A percentile compares a stretch with the other conserved stretches of the same genome.
Evolutionary conservation across 30 jellyfish, hydroid and myxozoan genomes (phyloP).

Genomic region (Aurelia aurita): DNA sequence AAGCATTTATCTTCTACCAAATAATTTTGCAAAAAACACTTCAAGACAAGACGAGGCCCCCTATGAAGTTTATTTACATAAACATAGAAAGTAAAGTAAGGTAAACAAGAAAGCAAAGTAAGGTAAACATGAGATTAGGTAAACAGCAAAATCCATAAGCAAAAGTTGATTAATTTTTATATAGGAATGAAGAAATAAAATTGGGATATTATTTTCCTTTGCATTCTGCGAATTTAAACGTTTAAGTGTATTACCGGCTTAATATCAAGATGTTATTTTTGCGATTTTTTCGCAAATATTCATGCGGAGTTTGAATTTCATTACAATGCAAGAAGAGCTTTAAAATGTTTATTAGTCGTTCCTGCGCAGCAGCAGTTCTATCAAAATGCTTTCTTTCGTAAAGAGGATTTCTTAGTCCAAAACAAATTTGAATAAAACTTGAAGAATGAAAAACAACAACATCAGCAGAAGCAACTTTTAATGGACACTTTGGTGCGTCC

Average conservation of each 20-base stretch:
- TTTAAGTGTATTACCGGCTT: slow-evolving; percentile 75
- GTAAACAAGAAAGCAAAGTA: slow-evolving; percentile 49
- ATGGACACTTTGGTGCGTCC: no score
- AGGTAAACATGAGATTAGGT: slow-evolving; percentile 67
- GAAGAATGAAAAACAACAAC: neutral
- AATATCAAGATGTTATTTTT: slow-evolving; percentile 32
- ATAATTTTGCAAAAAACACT: slow-evolving; percentile 14
- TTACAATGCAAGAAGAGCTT: neutral
- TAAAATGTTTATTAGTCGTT: neutral
- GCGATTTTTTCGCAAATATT: slow-evolving; percentile 20
- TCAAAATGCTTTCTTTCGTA: no score
- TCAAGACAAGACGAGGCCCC: slow-evolving; percentile 38
- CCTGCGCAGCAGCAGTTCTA: neutral
- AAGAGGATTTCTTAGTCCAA: neutral
- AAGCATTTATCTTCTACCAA: slow-evolving; percentile 41
- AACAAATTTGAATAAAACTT: no score
- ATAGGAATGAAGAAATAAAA: slow-evolving; percentile 34
- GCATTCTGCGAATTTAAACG: slow-evolving; percentile 42
- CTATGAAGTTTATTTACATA: slow-evolving; percentile 40
- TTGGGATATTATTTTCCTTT: slow-evolving; percentile 44
- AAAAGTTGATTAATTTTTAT: slow-evolving; percentile 55
- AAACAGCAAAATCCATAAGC: slow-evolving; percentile 35
- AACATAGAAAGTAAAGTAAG: neutral
- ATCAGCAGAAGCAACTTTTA: no score
- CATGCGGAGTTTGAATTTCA: slow-evolving; percentile 21